Conservation (phyloP, 2,797 vertebrate genomes). For the Microhierax caerulescens region DNA sequence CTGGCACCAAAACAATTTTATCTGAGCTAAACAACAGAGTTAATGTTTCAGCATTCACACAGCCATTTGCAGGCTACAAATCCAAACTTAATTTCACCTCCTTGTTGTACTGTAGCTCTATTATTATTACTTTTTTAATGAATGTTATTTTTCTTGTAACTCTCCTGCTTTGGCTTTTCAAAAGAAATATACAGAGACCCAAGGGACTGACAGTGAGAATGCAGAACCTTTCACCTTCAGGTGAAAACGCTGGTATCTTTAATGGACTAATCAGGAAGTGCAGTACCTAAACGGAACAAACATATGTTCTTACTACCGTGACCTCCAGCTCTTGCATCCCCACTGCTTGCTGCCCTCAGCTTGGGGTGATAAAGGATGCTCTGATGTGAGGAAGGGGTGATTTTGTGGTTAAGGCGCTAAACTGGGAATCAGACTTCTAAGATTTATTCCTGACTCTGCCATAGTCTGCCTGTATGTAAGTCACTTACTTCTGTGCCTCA, state of each 20-base stretch:
- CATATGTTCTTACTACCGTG: background rate
- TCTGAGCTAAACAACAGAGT: constrained; percentile 64
- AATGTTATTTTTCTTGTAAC: constrained; percentile 20
- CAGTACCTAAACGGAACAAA: background rate
- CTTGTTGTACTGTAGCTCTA: constrained; percentile 15
- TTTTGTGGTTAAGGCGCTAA: background rate
- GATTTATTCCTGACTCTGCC: background rate
- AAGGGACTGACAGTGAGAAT: background rate
- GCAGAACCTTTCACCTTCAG: constrained; percentile 14
- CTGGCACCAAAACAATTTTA: constrained; percentile 56
- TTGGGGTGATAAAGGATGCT: background rate
- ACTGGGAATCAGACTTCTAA: background rate
- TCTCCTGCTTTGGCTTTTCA: constrained; percentile 27
- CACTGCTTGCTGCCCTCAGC: background rate
- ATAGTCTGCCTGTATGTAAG: background rate
- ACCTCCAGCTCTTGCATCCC: background rate
- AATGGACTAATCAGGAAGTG: background rate
- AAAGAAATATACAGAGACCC: background rate
- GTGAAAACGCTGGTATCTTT: background rate
- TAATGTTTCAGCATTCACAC: constrained; percentile 56
- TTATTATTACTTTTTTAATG: constrained; percentile 27
- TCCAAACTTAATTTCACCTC: constrained; percentile 46
- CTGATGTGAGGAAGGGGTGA: background rate
- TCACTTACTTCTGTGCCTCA: background rate
- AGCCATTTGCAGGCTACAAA: constrained; percentile 13